Conservation (phyloP, 30 jellyfish, hydroid and myxozoan genomes). For the Catostylus mosaicus region DNA sequence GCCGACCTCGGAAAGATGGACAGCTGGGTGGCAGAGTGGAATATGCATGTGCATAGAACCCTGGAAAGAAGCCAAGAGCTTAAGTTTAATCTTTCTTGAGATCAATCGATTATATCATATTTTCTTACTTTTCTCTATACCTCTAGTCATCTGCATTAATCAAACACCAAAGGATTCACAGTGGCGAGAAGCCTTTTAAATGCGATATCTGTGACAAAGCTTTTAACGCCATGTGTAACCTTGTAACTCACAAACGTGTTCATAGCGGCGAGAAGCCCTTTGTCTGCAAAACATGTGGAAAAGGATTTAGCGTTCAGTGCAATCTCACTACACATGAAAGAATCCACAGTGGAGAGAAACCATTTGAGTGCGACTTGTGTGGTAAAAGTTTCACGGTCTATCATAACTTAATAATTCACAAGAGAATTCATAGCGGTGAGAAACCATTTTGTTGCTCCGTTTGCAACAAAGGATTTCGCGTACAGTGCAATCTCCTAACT, state of each 20-base stretch:
- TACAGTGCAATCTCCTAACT: conserved; percentile 59
- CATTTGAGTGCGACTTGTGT: conserved; percentile 49
- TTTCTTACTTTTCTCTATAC: background rate
- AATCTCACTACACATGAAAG: conserved; percentile 57
- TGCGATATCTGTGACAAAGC: conserved; percentile 59
- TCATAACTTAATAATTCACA: conserved; percentile 51
- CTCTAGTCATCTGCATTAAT: conserved; percentile 38
- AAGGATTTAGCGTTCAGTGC: conserved; percentile 62
- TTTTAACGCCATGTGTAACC: conserved; percentile 67
- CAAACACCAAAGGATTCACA: conserved; percentile 54
- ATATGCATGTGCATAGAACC: too few species aligned
- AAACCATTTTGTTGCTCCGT: conserved; percentile 50
- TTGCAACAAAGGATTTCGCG: conserved; percentile 51
- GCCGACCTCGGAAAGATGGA: too few species aligned
- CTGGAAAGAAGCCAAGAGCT: background rate
- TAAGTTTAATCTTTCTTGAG: background rate
- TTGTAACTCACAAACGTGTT: conserved; percentile 49
- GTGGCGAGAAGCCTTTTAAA: conserved; percentile 75
- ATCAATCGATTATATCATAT: too few species aligned
- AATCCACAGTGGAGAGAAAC: conserved; percentile 59
- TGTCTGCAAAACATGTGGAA: conserved; percentile 53
- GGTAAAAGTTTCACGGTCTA: conserved; percentile 54
- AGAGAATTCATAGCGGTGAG: conserved; percentile 63
- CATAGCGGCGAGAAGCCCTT: conserved; percentile 74
- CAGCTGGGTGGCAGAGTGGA: too few species aligned